These are phyloP conservation scores for Amphimallon solstitiale DNA, from an alignment of 2,888 invertebrate genomes.

Conservation along the genomic window DNA sequence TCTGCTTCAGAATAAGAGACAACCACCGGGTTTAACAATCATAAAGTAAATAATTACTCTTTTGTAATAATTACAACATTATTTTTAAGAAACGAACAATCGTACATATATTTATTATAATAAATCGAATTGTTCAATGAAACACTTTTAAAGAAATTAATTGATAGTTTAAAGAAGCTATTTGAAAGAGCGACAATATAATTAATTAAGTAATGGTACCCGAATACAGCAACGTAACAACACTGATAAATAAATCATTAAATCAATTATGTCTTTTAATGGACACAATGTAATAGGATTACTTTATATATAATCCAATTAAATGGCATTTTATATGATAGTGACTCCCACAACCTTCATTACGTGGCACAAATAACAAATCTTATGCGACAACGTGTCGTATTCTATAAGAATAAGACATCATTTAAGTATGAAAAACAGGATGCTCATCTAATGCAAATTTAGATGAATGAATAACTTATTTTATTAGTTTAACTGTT, in stretches of 20 bases:
- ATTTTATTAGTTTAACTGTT: too few relatives aligned
- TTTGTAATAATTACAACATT: too few relatives aligned
- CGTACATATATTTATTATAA: too few relatives aligned
- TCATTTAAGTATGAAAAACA: too few relatives aligned
- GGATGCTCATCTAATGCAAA: background rate
- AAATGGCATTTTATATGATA: conserved; percentile 21
- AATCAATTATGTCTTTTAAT: conserved; percentile 25
- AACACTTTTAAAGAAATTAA: background rate
- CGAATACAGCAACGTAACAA: conserved; percentile 6
- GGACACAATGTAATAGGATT: conserved; percentile 12
- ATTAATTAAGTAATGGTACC: conserved; percentile 8
- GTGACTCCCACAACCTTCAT: background rate
- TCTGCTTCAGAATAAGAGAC: too few relatives aligned
- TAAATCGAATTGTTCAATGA: too few relatives aligned
- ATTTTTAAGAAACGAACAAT: too few relatives aligned
- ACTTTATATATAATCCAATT: conserved; percentile 30
- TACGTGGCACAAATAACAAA: conserved; percentile 22
- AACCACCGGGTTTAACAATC: too few relatives aligned
- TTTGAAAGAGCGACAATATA: background rate
- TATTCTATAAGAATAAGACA: background rate
- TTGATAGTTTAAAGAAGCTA: background rate
- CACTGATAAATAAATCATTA: conserved; percentile 19
- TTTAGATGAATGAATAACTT: too few relatives aligned
- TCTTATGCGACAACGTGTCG: background rate
- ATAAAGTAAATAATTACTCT: too few relatives aligned